phyloP scores from a whole-genome alignment of 2,797 vertebrate species.

The Darevskia mixta region DNA sequence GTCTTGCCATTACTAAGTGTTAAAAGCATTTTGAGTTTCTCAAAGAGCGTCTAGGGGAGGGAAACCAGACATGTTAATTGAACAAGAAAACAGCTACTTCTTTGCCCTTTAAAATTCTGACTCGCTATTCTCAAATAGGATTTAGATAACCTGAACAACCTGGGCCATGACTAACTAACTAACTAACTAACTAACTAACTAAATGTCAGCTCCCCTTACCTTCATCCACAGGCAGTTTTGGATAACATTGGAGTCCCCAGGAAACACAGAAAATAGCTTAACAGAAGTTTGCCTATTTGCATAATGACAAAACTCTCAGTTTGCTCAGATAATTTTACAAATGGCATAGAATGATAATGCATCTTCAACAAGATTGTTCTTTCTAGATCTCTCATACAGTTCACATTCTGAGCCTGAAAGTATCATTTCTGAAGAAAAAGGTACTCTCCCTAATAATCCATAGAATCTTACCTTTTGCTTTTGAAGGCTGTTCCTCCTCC shows the following conservation, averaged over 20 bases:
- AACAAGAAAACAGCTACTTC: background rate
- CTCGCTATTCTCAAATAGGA: background rate
- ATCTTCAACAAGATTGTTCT: background rate
- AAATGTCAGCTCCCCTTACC: too few relatives aligned
- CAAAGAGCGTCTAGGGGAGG: background rate
- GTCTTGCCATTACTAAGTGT: background rate
- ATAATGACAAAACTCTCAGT: background rate
- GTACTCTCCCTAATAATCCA: background rate
- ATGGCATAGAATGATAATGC: background rate
- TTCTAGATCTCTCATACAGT: background rate
- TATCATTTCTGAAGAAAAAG: background rate
- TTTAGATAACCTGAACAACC: background rate
- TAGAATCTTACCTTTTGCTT: constrained; percentile 81
- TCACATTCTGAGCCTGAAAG: background rate
- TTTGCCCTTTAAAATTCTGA: background rate
- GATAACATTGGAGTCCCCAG: background rate
- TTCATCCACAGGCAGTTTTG: background rate
- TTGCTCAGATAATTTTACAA: background rate
- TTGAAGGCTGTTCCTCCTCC: constrained; percentile 90
- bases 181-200: background rate
- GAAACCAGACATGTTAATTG: background rate
- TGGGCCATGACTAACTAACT: background rate
- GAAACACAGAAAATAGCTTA: background rate
- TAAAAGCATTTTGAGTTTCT: constrained; percentile 25
- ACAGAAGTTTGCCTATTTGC: background rate